Conservation (phyloP, 2,888 invertebrate genomes). For the Caenorhabditis sinica region DNA sequence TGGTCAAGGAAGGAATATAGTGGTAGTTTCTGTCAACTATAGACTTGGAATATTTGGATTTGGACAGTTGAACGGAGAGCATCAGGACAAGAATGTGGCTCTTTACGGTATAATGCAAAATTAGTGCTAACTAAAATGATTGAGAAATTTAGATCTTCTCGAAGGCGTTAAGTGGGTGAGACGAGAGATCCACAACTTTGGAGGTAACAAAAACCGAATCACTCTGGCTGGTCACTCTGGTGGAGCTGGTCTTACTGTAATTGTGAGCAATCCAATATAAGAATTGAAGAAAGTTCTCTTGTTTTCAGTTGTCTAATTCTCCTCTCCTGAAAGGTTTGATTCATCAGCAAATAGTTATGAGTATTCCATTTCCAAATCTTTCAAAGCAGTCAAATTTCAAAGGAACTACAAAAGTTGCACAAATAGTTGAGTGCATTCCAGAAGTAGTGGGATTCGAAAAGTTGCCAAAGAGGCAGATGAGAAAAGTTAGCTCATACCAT, state of each 20-base stretch:
- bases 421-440: constrained; percentile 30
- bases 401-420: constrained; percentile 14
- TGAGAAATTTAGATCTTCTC: constrained; percentile 24
- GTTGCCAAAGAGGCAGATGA: not conserved
- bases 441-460: constrained; percentile 12
- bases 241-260: constrained; percentile 43
- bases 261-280: not conserved
- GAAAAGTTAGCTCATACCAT: too few species aligned
- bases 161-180: constrained; percentile 52
- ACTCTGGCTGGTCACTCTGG: constrained; percentile 68
- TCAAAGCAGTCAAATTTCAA: constrained; percentile 39
- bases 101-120: constrained; percentile 52
- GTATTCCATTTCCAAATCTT: constrained; percentile 16
- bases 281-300: not conserved
- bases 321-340: constrained; percentile 39
- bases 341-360: constrained; percentile 60
- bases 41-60: constrained; percentile 65
- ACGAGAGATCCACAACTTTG: constrained; percentile 58
- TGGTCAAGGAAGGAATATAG: constrained; percentile 65
- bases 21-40: constrained; percentile 63
- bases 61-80: constrained; percentile 50
- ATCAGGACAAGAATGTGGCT: constrained; percentile 46
- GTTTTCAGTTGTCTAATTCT: constrained; percentile 27
- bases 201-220: constrained; percentile 56
- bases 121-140: not conserved